phyloP scores from a whole-genome alignment of 2,113 vertebrate species.

The Thamnaconus septentrionalis region DNA sequence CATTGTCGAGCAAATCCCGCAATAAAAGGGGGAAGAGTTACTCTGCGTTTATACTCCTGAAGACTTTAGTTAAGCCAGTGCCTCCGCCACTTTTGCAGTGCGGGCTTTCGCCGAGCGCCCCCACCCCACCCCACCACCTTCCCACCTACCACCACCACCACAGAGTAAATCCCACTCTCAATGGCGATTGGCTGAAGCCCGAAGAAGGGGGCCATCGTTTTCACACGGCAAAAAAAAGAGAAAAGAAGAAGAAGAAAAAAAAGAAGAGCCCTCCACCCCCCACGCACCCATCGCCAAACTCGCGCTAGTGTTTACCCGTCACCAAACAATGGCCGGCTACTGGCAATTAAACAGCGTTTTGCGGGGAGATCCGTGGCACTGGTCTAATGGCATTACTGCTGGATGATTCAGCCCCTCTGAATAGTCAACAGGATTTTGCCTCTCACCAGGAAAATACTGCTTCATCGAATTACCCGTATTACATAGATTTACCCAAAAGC shows the following conservation, averaged over 20 bases:
- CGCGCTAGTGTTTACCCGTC: conserved; percentile 73
- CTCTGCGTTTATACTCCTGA: conserved; percentile 92
- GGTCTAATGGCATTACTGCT: conserved; percentile 78
- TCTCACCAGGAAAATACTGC: conserved; percentile 76
- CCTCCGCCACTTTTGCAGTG: conserved; percentile 82
- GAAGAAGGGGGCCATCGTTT: conserved; percentile 63
- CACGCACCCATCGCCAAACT: not conserved
- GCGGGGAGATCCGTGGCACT: conserved; percentile 71
- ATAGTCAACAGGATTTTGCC: conserved; percentile 80
- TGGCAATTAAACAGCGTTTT: conserved; percentile 80
- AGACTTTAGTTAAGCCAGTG: conserved; percentile 92
- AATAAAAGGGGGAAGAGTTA: conserved; percentile 87
- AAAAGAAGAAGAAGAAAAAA: not conserved
- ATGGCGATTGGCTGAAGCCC: conserved; percentile 63
- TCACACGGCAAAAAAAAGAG: conserved; percentile 46
- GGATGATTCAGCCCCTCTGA: conserved; percentile 75
- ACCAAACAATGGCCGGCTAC: conserved; percentile 75
- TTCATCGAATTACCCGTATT: conserved; percentile 79
- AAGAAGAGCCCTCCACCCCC: not conserved
- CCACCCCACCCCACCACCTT: no score
- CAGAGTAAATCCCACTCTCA: conserved; percentile 64
- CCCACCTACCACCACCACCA: not conserved
- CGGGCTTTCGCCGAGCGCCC: conserved; percentile 18
- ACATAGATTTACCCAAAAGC: conserved; percentile 77
- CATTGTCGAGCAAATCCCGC: conserved; percentile 97